Evolutionary conservation across 1,140 invertebrate genomes (phyloP), one percentile per base, ranked within the genome.

Genomic region (Ceratina calcarata): DNA sequence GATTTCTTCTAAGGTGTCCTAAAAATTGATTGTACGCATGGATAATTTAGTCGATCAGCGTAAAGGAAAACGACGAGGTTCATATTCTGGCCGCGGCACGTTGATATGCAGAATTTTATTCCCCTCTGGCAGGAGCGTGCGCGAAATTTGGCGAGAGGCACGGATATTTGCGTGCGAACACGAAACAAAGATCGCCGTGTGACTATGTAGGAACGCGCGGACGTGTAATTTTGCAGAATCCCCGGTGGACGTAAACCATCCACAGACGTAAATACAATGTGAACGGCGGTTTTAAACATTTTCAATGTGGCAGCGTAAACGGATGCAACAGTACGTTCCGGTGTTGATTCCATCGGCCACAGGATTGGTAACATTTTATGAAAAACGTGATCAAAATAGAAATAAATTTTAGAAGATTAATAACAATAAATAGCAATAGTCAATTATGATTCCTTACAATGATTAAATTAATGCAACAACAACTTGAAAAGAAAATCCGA

Each of bases 121-220:
- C 62, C 51, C 10, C 45, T 67, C 53, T 45, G 51, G 64, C 32
- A 57, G 73, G 22, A 13, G 20, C 45, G 65, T 16, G 22, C 53
- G 57, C 37, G 57, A 76, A 58, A 58, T 67, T 68, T 76, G 73
- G 73, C 73, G 67, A 58, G 16, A n/a, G 8, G 0, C 20, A 3
- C 53, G 55, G 53, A 66, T 76, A 76, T 76, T 76, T 76, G 51
- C 73, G 73, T 64, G 60, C 45, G 37, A 51, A 73, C 73, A 4
- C 12, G 73, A 66, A 75, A 76, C 73, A 76, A 76, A 76, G 64
- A 76, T 68, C 53, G 51, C 18, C 27, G 45, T 62, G 71, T 73
- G n/a, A 32, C 27, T 37, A 75, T 57, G 32, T 49, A 45, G 20
- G 37, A 45, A 51, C 37, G 51, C 53, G 51, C n/a, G 32, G 51